These are phyloP conservation scores for Agonopterix arenella DNA, from an alignment of 2,888 invertebrate species.

Conservation along the genomic window DNA sequence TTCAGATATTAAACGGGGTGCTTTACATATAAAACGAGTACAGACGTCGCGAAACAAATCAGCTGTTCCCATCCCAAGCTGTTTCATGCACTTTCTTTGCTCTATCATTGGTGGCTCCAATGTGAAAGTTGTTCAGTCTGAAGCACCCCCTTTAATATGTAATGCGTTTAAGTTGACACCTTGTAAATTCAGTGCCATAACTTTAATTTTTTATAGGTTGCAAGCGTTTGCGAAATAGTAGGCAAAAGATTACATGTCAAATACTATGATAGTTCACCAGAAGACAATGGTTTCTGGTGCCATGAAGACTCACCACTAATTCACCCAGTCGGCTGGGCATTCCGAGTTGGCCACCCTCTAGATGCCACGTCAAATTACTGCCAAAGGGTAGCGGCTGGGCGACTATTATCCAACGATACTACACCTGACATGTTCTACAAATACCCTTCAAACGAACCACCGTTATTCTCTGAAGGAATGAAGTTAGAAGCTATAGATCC, in stretches of 20 bases:
- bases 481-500: conserved; percentile 99
- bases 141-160: no score
- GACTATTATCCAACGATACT: conserved; percentile 86
- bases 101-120: no score
- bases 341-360: conserved; percentile 90
- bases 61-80: no score
- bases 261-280: conserved; percentile 89
- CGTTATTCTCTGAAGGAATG: conserved; percentile 89
- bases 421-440: conserved; percentile 87
- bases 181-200: no score
- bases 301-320: conserved; percentile 96
- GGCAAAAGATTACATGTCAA: conserved; percentile 94
- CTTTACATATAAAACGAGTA: no score
- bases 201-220: conserved; percentile 73
- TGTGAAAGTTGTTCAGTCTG: no score
- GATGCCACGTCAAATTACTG: conserved; percentile 89
- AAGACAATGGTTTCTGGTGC: conserved; percentile 96
- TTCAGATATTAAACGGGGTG: no score
- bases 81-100: no score
- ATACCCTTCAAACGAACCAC: conserved; percentile 71
- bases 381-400: conserved; percentile 83
- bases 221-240: conserved; percentile 91
- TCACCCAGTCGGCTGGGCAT: conserved; percentile 98
- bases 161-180: no score
- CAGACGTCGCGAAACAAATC: no score